A percentile compares a stretch with the other conserved stretches of the same genome.
phyloP scores from a whole-genome alignment of 2,113 vertebrate species.

The Otocyon megalotis region DNA sequence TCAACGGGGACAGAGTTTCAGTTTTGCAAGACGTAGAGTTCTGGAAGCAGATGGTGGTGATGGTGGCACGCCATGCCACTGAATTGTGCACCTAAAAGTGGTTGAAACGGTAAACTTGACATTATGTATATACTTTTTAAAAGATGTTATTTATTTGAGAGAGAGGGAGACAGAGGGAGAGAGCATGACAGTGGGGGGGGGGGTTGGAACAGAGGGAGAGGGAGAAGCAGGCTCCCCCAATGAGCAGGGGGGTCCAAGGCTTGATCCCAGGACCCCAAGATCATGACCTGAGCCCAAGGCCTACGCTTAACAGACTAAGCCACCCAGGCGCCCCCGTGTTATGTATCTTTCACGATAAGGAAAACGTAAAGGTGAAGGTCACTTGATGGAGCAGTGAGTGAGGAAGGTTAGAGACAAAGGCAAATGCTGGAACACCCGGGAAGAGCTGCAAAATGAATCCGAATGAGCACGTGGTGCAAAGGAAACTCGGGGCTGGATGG shows the following conservation, averaged over 20 bases:
- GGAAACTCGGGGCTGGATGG: accelerated
- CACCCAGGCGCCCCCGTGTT: not conserved
- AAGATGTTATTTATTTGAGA: not conserved
- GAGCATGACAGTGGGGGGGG: too few species aligned
- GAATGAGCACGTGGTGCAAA: not conserved
- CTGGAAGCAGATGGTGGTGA: too few species aligned
- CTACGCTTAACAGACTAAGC: not conserved
- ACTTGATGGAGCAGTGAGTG: not conserved
- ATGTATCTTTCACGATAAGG: not conserved
- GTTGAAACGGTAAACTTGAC: not conserved
- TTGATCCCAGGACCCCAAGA: not conserved
- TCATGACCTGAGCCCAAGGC: not conserved
- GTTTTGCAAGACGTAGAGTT: not conserved
- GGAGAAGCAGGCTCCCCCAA: not conserved
- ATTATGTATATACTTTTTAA: not conserved
- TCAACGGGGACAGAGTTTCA: not conserved
- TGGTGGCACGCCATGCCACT: not conserved
- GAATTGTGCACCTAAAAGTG: not conserved
- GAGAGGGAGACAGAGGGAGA: too few species aligned
- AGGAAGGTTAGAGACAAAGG: not conserved
- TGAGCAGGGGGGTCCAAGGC: not conserved
- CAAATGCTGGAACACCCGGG: not conserved
- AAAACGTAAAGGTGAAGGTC: not conserved
- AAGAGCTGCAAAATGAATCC: not conserved
- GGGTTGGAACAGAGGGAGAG: not conserved